A percentile compares a stretch with the other conserved stretches of the same genome.
Conservation (phyloP, 1,140 invertebrate genomes). For the Camponotus vicinus region DNA sequence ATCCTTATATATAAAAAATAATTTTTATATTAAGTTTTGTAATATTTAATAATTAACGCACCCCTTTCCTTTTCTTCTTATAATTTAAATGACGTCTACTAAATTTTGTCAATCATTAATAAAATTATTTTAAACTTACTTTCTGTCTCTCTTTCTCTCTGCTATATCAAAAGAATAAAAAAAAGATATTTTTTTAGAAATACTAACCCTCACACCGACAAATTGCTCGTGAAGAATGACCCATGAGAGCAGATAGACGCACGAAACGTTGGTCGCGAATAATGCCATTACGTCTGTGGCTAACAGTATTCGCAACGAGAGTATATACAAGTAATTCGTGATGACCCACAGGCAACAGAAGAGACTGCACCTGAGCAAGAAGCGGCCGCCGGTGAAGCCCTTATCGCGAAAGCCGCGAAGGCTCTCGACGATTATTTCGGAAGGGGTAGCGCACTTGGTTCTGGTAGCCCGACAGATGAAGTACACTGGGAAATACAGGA, state of each 20-base stretch:
- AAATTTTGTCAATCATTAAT: background rate
- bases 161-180: background rate
- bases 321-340: constrained; percentile 97
- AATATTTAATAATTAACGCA: constrained; percentile 12
- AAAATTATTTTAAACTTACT: background rate
- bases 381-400: constrained; percentile 94
- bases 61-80: no score
- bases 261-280: constrained; percentile 97
- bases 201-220: constrained; percentile 96
- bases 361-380: constrained; percentile 93
- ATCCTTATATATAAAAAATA: background rate
- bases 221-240: constrained; percentile 98
- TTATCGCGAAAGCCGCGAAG: constrained; percentile 94
- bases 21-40: background rate
- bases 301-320: constrained; percentile 93
- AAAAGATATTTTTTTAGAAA: background rate
- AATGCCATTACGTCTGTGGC: constrained; percentile 97
- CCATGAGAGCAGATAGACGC: constrained; percentile 97
- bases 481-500: constrained; percentile 96
- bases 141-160: no score
- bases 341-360: constrained; percentile 96
- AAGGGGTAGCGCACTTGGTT: constrained; percentile 91
- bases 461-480: constrained; percentile 90
- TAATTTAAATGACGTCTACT: background rate
- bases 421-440: constrained; percentile 92